Base-by-base conservation (phyloP, 2,888 invertebrate species). In the Drosophila lutescens region DNA sequence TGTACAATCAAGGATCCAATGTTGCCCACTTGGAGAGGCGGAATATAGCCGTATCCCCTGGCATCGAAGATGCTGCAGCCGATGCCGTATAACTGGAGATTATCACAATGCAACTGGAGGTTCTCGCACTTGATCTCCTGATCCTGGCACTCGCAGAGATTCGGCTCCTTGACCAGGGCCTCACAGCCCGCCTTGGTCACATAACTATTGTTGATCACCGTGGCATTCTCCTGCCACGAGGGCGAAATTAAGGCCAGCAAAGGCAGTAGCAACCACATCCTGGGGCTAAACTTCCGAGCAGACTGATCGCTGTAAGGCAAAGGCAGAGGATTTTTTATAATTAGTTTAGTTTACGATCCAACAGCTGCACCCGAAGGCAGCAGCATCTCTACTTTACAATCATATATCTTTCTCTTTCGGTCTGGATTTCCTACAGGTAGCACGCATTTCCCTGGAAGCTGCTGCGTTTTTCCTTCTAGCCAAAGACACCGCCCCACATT, bases 91-190 rank as follows among this genome's bases (percentile, higher is more conserved):
- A 85, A 49, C 10, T 75, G 68, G 0, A 59, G 43, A n/a, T 71
- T 26, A 7, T 71, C 57, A 50, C 83, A 85, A 63, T 77, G 75
- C 0, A 87, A 40, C 0, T 77, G 77, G 0, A 87, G 69, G 54
- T 74, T 72, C 1, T 87, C 85, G 32, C 85, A 86, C 51, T 85
- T 87, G 70, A 86, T 86, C 56, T 79, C 71, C 36, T 79, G 76
- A 41, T 82, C 79, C 59, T 76, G 77, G 40, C 85, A 86, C 38
- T 86, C 87, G 69, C 85, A 86, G 2, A 80, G 65, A 12, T 51
- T 79, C 17, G 69, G 65, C 0, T 79, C 85, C 44, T 76, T 77
- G 6, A 86, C 70, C 53, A 86, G 1, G 0, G 76, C 17, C 50
- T 85, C 80, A 13, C 87, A 85, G 10, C 82, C 85, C 0, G 57